Base-by-base conservation (phyloP, 2,113 vertebrate species). In the Symphodus melops region DNA sequence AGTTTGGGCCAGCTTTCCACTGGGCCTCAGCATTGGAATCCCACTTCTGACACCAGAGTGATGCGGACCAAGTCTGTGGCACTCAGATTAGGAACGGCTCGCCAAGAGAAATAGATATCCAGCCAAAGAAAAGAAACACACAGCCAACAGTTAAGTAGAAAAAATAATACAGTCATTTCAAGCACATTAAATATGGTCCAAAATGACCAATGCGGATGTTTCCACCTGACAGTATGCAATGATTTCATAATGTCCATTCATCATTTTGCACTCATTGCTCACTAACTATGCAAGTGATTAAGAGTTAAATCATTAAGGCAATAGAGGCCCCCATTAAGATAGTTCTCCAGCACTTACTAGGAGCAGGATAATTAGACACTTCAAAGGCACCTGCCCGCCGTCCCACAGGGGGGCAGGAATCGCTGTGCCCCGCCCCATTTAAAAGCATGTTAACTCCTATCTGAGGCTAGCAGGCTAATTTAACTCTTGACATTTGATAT, bases 401-500 rank as follows among this genome's bases (percentile, higher is more conserved):
- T 93, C 86, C 87, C 89, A 76, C 41, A 79, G 74, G 86, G 86
- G 84, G 85, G 77, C 88, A 88, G 59, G 87, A 90, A 91, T 85
- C 72, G 48, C 86, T 58, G 48, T 58, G 86, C 86, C 75, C 83
- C 75, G 54, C 83, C 81, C 83, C 83, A 56, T 93, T 93, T 92
- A 94, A 94, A 92, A 94, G 89, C 92, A 93, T 92, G 92, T 94
- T 93, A 93, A 91, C 91, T 93, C 89, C 85, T 94, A 94, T 94
- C 93, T 89, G 89, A 86, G 92, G 93, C 92, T 92, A 94, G 93
- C 92, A 93, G 94, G 93, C 94, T 94, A 94, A 94, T 94, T 95
- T 94, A 94, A 94, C 94, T 94, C 94, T 93, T 94, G 93, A 94
- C 93, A 94, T 94, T 94, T 95, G 93, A 94, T 94, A 95, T 94